These are phyloP conservation scores for Fragum fragum DNA, from an alignment of 2,888 invertebrate genomes.

Conservation along the genomic window DNA sequence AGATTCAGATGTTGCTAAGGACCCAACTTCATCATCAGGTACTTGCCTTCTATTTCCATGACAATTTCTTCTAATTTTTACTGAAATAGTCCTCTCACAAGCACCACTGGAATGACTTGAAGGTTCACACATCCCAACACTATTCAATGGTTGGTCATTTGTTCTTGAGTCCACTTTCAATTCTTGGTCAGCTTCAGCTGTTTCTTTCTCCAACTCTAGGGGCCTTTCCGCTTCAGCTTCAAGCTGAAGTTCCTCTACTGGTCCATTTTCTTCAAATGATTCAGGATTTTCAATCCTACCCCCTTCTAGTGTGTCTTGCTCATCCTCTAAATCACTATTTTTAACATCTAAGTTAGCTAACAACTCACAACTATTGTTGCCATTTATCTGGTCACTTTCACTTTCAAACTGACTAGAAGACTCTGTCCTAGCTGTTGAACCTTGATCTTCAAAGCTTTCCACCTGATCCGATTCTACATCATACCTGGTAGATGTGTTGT, in stretches of 20 bases:
- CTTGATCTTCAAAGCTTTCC: background rate
- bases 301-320: background rate
- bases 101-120: background rate
- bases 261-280: background rate
- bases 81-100: background rate
- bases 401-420: conserved; percentile 38
- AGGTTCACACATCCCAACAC: background rate
- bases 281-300: background rate
- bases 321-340: background rate
- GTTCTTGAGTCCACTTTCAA: background rate
- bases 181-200: conserved; percentile 59
- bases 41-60: background rate
- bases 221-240: conserved; percentile 23
- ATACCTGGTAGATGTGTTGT: background rate
- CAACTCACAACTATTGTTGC: background rate
- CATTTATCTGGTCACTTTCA: conserved; percentile 23
- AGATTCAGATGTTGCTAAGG: conserved; percentile 24
- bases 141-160: background rate
- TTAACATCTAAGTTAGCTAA: background rate
- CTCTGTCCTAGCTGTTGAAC: conserved; percentile 31
- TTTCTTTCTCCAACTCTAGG: conserved; percentile 33
- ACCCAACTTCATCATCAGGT: conserved; percentile 55
- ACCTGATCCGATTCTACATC: conserved; percentile 20
- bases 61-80: background rate
- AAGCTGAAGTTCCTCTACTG: conserved; percentile 7